Evolutionary conservation across 2,113 vertebrate genomes (phyloP), one percentile per base, ranked within the genome.

Genomic region (Cygnus atratus): DNA sequence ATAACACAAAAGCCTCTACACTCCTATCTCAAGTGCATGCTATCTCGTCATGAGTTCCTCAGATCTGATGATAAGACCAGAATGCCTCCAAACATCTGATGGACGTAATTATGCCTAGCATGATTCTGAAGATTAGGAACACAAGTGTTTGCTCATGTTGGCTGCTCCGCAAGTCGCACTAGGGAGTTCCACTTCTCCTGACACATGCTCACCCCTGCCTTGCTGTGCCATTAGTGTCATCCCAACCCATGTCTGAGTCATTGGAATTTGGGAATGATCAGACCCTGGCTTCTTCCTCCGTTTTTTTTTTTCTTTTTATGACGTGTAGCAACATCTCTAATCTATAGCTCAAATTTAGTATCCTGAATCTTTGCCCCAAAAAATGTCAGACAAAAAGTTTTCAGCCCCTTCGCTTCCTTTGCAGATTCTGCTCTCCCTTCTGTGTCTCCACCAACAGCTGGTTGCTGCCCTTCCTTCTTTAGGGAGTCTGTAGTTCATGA

Each of bases 321-420:
- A 93, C 88, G 70, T 77, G 39, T 81, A 96, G 90, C 86, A 90
- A 63, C 85, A 87, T 91, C 95, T 77, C 73, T 95, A 95, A 95
- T 84, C 92, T 78, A 37, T 19, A 88, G 90, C 80, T 93, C 96
- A 92, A 92, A 97, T 97, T 96, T 97, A 96, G 96, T 79, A 91
- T 92, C 86, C 86, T 90, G 91, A 92, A 91, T 78, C 87, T 55
- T 26, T 62, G 74, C 95, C 94, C 79, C 88, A 82, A 92, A 87
- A 92, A 73, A n/a, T 80, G 59, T 96, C 95, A 96, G 93, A 85
- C 76, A 68, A 77, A 63, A 83, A 90, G 83, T 84, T 88, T 91
- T 57, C 90, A 91, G 92, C 57, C 3, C 3, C 92, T 95, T 95
- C 82, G 73, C 93, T 92, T 95, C 87, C 37, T 68, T 58, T 82